Evolutionary conservation across 2,113 vertebrate species (phyloP), one percentile per base, ranked within the genome.

Genomic region (Pelvicachromis taeniatus): DNA sequence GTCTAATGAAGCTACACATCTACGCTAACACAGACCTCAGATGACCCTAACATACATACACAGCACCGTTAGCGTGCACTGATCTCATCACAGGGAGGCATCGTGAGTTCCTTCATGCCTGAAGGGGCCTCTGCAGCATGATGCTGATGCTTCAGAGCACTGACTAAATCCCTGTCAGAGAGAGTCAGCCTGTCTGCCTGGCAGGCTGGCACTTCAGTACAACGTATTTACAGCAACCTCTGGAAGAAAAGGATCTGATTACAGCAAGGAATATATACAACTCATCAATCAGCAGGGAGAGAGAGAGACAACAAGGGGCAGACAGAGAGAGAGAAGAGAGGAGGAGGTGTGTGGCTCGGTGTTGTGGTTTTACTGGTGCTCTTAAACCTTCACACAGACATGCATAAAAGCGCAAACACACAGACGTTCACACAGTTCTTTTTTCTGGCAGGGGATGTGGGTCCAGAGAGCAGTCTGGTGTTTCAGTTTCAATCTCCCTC

Each of bases 231-330:
- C 93, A 87, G 86, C 86, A 90, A 88, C 79, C 87, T 83, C 90
- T 94, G 90, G 93, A 92, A 90, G 91, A 91, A 78, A 88, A 65
- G 87, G 90, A 90, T 94, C 91, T 81, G 89, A 91, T 95, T 94
- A 94, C 93, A 78, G 21, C 75, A 3, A 75, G 73, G 86, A 90
- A 92, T 92, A 92, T 94, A 95, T 80, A 94, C 94, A 94, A 92
- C 12, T 35, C 94, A 94, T 95, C 94, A 85, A 93, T 95, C 93
- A 94, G 70, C 80, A 45, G 73, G 35, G 21, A 59, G 85, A 56
- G 59, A 56, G 87, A 59, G 82, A 82, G 83, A 81, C 65, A 91
- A 38, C 38, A 16, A 82, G 81, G 81, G 82, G 78, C 55, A 85
- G 85, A 63, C 26, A 53, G 82, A 82, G 56, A 65, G 33, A 38